phyloP scores from a whole-genome alignment of 2,113 vertebrate species.

The Hyperopisus bebe region DNA sequence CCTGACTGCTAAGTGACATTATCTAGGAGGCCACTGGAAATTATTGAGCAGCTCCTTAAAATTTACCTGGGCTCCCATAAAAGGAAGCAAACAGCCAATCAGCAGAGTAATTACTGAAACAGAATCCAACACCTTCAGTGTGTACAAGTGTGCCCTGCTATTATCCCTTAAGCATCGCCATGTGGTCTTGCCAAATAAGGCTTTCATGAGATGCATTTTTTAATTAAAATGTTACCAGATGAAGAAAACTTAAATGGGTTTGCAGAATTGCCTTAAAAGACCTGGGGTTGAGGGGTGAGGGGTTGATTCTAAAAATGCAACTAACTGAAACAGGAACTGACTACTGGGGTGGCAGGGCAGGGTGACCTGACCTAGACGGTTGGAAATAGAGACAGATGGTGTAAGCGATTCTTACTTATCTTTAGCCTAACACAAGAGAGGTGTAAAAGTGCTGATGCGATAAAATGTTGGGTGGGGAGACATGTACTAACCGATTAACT shows the following conservation, averaged over 20 bases:
- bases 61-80: conserved; percentile 25
- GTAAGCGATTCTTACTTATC: no score
- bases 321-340: no score
- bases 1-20: background rate
- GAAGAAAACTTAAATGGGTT: background rate
- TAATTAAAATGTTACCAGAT: conserved; percentile 9
- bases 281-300: no score
- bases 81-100: conserved; percentile 32
- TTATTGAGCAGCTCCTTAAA: conserved; percentile 17
- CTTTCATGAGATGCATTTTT: background rate
- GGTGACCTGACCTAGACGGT: no score
- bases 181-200: conserved; percentile 21
- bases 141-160: conserved; percentile 20
- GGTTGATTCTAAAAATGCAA: no score
- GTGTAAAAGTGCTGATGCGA: no score
- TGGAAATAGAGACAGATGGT: no score
- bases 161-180: conserved; percentile 21
- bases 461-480: no score
- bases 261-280: background rate
- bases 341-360: no score
- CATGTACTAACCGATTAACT: no score
- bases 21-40: background rate
- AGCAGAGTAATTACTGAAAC: conserved; percentile 40
- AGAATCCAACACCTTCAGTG: conserved; percentile 37
- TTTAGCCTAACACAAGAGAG: no score